Base-by-base conservation (phyloP, 2,888 invertebrate genomes). In the Campopleginae sp. region DNA sequence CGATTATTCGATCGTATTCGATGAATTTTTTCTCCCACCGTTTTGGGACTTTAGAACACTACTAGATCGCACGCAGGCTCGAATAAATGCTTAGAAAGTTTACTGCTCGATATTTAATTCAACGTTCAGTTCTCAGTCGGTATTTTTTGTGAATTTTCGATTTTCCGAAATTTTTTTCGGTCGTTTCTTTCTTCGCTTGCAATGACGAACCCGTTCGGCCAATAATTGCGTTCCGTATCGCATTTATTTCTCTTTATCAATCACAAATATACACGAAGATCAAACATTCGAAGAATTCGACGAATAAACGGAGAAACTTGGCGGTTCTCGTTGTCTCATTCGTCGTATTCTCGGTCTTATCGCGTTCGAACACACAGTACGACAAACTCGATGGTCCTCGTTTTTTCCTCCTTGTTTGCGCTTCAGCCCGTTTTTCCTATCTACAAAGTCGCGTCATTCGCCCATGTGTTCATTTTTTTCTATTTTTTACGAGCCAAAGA, bases 311-410 rank as follows among this genome's bases (percentile, higher is more conserved):
- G 6, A 38, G 27, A 19, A 70, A 66, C 66, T 38, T 66, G 4
- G 19, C 19, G n/a, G 10, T 66, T 66, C 66, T 65, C 58, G 31
- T 33, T 70, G 46, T 27, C 46, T 70, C 42, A 23, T 61, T 33
- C 23, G 23, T 68, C 17, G 46, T 54, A 68, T 44, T 77, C 71
- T 14, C 58, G 58, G 17, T 54, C 58, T 84, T 84, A 80, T 84
- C 84, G 80, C 58, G 80, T 76, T 75, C 80, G 77, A 84, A 84
- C 76, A 84, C 12, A 51, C 27, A 14, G 51, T 71, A 77, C 80
- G 80, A 71, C 80, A 78, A 74, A 79, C 83, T 71, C 70, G 79
- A 63, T 63, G 63, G 19, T 48, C 68, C 75, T 58, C 14, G 17
- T n/a, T 66, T 51, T 38, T 42, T 42, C 27, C 6, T 46, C 42